A percentile compares a stretch with the other conserved stretches of the same genome.
These are phyloP conservation scores for Gila orcuttii DNA, from an alignment of 2,113 vertebrate genomes.

Conservation along the genomic window DNA sequence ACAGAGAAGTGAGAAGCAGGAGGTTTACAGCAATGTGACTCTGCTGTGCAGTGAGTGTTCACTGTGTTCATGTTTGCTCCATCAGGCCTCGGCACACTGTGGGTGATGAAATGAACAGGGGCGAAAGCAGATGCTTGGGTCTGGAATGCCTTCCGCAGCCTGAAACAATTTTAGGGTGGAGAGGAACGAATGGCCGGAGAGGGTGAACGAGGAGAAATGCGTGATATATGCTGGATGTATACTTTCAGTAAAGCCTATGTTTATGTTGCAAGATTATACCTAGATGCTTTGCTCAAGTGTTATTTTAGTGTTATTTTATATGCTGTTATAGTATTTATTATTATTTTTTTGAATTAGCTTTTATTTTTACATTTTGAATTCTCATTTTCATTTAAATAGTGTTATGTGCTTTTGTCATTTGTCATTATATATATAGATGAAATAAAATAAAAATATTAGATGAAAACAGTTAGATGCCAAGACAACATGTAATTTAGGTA, in stretches of 20 bases:
- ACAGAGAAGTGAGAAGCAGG: constrained; percentile 3
- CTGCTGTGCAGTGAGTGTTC: constrained; percentile 12
- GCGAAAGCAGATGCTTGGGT: constrained; percentile 55
- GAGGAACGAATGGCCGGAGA: constrained; percentile 30
- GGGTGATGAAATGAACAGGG: constrained; percentile 46
- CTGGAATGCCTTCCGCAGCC: constrained; percentile 59
- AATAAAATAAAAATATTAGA: too few species aligned
- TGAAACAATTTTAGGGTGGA: constrained; percentile 60
- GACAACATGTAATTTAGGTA: too few species aligned
- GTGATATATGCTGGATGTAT: neutral
- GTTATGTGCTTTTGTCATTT: neutral
- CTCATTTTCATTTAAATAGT: neutral
- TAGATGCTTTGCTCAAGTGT: too few species aligned
- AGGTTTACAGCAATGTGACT: constrained; percentile 22
- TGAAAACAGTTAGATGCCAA: too few species aligned
- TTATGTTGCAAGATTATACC: neutral
- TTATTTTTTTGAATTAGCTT: neutral
- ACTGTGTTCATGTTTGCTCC: constrained; percentile 39
- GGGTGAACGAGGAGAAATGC: constrained; percentile 10
- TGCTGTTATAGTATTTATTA: neutral
- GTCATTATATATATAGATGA: too few species aligned
- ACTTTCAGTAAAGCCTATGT: neutral
- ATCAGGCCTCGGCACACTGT: constrained; percentile 49
- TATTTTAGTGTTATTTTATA: neutral
- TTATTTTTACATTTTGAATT: neutral